These are phyloP conservation scores for Pogonus chalceus DNA, from an alignment of 1,140 invertebrate genomes.

Conservation along the genomic window DNA sequence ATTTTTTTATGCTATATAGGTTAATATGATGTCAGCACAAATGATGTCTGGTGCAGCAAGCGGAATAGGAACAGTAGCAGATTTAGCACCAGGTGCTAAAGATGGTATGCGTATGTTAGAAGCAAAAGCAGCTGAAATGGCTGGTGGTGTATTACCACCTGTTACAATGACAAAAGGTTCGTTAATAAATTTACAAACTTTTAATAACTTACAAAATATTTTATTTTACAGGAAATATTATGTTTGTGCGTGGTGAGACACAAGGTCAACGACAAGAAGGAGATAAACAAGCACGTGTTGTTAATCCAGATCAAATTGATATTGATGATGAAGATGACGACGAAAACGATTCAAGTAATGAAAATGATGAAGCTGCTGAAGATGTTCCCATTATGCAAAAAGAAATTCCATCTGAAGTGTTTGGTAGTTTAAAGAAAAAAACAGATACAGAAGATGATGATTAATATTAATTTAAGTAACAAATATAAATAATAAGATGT, in stretches of 20 bases:
- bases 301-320: constrained; percentile 92
- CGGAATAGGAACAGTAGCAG: constrained; percentile 51
- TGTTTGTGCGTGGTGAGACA: constrained; percentile 80
- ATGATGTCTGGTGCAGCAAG: constrained; percentile 71
- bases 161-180: constrained; percentile 35
- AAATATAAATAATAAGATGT: no score
- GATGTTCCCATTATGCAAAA: constrained; percentile 66
- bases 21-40: constrained; percentile 97
- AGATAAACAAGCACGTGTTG: constrained; percentile 51
- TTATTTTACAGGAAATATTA: constrained; percentile 52
- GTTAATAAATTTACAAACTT: background rate
- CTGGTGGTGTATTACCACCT: no score
- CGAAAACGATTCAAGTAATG: constrained; percentile 57
- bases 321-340: constrained; percentile 75
- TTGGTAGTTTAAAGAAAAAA: constrained; percentile 59
- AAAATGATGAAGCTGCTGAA: constrained; percentile 48
- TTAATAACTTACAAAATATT: constrained; percentile 12
- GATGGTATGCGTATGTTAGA: constrained; percentile 84
- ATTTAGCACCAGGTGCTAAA: constrained; percentile 56
- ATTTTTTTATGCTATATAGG: constrained; percentile 27
- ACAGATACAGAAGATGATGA: constrained; percentile 30
- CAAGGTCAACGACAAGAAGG: constrained; percentile 61
- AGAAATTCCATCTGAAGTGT: constrained; percentile 72
- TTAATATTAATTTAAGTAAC: no score
- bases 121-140: constrained; percentile 64